These are phyloP conservation scores for Vicugna pacos DNA, from an alignment of 2,113 vertebrate species.

Conservation along the genomic window DNA sequence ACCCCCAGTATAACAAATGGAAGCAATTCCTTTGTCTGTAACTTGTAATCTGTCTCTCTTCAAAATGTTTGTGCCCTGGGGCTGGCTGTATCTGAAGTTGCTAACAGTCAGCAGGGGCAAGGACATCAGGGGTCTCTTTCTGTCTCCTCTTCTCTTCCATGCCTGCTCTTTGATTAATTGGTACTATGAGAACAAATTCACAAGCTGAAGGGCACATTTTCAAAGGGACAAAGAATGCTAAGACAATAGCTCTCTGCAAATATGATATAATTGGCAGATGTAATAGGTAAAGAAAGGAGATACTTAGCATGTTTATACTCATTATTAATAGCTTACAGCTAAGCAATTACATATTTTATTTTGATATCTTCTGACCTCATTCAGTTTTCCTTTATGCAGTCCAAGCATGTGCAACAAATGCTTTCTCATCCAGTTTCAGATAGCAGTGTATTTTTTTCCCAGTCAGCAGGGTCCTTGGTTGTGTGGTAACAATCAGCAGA, in stretches of 20 bases:
- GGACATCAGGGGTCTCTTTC: not conserved
- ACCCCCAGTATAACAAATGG: not conserved
- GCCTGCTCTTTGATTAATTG: not conserved
- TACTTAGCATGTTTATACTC: not conserved
- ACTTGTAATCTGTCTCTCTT: not conserved
- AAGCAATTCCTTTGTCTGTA: not conserved
- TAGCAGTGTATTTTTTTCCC: not conserved
- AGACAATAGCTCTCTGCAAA: constrained; percentile 27
- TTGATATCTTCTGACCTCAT: not conserved
- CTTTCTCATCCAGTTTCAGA: constrained; percentile 34
- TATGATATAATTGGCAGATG: not conserved
- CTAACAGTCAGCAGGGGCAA: not conserved
- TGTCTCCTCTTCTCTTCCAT: not conserved
- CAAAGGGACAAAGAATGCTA: constrained; percentile 32
- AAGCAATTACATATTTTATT: constrained; percentile 51
- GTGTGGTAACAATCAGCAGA: constrained; percentile 48
- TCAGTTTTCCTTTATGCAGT: constrained; percentile 47
- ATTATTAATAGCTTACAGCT: not conserved
- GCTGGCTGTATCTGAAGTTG: not conserved
- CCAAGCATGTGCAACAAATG: constrained; percentile 15
- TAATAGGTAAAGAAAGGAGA: not conserved
- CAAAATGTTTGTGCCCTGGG: not conserved
- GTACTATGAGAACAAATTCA: not conserved
- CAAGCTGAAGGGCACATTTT: constrained; percentile 7
- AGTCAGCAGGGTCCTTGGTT: constrained; percentile 35